Percentiles rank a stretch among this genome's conserved stretches.
Evolutionary conservation across 2,888 invertebrate species (phyloP).

Genomic region (Nasonovia ribisnigri): DNA sequence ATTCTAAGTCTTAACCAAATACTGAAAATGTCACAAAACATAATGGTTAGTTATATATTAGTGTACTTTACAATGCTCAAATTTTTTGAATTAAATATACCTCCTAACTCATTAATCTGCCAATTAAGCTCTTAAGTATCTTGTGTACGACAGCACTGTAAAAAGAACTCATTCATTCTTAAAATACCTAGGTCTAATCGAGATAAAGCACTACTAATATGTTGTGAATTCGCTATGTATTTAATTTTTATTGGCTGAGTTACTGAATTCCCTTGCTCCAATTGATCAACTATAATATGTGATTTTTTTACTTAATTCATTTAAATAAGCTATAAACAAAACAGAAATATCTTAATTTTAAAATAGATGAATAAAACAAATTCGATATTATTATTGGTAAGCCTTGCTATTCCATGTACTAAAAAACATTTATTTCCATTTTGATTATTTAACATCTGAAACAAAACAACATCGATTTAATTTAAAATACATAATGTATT

Average conservation of each 20-base stretch:
- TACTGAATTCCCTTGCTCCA: background rate
- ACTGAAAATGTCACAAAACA: too few species aligned
- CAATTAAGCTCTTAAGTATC: background rate
- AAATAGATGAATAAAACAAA: too few species aligned
- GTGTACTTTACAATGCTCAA: background rate
- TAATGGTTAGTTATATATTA: background rate
- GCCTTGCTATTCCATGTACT: too few species aligned
- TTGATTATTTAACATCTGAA: too few species aligned
- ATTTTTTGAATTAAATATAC: background rate
- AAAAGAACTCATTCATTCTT: background rate
- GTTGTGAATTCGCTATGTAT: background rate
- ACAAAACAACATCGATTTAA: too few species aligned
- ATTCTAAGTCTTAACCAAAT: too few species aligned
- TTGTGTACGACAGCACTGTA: background rate
- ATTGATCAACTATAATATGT: background rate
- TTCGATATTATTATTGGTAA: too few species aligned
- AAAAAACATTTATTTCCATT: too few species aligned
- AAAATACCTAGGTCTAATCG: background rate
- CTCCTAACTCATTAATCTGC: background rate
- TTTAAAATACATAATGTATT: too few species aligned
- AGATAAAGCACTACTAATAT: background rate
- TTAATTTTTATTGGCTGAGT: slow-evolving; percentile 12
- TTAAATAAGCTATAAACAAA: background rate
- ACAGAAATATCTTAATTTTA: background rate
- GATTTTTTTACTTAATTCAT: too few species aligned